Conservation (phyloP, 2,113 vertebrate genomes). For the Noturus placidus region DNA sequence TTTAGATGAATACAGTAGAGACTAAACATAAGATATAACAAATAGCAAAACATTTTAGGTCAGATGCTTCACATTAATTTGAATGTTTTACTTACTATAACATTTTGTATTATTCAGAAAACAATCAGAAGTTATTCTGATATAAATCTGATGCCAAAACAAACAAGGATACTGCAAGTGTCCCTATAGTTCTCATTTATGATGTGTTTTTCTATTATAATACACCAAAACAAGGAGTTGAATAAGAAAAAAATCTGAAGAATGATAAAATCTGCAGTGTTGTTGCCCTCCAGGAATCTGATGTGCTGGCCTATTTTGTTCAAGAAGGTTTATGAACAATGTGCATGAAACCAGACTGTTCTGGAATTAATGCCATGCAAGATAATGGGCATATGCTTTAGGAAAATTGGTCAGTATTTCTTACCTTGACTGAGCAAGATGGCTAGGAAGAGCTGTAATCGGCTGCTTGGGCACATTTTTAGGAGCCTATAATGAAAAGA, state of each 20-base stretch:
- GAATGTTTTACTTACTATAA: background rate
- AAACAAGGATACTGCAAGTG: background rate
- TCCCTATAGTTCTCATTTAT: background rate
- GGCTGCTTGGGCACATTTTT: slow-evolving; percentile 60
- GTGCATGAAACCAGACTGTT: background rate
- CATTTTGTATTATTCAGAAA: background rate
- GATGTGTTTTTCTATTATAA: background rate
- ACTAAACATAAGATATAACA: background rate
- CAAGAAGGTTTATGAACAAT: background rate
- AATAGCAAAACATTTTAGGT: background rate
- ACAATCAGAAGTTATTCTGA: background rate
- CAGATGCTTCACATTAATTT: background rate
- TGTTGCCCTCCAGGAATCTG: background rate
- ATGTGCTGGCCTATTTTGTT: background rate
- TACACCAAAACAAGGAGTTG: background rate
- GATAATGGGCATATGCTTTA: background rate
- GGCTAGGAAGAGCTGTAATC: slow-evolving; percentile 46
- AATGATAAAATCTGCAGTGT: background rate
- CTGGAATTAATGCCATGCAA: background rate
- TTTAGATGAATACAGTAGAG: background rate
- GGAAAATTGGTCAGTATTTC: slow-evolving; percentile 1
- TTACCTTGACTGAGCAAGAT: slow-evolving; percentile 71
- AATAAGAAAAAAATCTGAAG: background rate
- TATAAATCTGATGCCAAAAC: background rate
- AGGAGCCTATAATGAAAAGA: slow-evolving; percentile 61